Evolutionary conservation across 2,888 invertebrate species (phyloP).

Genomic region (Athrips mouffetella): DNA sequence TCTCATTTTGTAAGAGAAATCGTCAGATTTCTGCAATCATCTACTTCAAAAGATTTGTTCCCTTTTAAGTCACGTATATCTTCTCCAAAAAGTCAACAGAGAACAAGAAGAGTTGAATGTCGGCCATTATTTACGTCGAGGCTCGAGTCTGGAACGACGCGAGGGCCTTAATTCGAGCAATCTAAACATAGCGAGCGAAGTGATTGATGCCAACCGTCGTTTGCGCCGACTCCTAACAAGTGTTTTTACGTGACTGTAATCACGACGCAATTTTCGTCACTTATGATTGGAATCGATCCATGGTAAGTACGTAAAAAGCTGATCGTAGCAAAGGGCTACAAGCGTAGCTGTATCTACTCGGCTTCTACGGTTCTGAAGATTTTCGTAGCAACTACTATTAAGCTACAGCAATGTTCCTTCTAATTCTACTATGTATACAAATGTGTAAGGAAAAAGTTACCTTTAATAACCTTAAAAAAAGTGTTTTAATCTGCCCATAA

Average conservation of each 20-base stretch:
- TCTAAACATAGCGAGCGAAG: constrained; percentile 57
- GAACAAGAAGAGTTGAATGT: constrained; percentile 52
- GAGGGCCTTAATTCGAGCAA: constrained; percentile 45
- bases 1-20: too few species aligned
- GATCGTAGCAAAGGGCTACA: too few species aligned
- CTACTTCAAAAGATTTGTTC: too few species aligned
- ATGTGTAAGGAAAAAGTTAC: too few species aligned
- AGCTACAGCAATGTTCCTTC: too few species aligned
- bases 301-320: not conserved
- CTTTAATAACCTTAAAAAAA: too few species aligned
- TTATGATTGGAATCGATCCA: constrained; percentile 37
- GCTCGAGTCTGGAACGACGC: constrained; percentile 38
- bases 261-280: constrained; percentile 41
- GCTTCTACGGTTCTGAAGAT: too few species aligned
- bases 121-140: constrained; percentile 57
- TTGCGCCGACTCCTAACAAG: constrained; percentile 50
- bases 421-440: too few species aligned
- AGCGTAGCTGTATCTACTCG: too few species aligned
- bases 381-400: too few species aligned
- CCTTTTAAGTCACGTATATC: constrained; percentile 6
- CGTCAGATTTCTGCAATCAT: too few species aligned
- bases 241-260: constrained; percentile 65
- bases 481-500: too few species aligned
- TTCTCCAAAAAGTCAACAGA: constrained; percentile 27
- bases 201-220: constrained; percentile 50